phyloP scores from a whole-genome alignment of 2,888 invertebrate genomes.

The Dendrolimus houi region DNA sequence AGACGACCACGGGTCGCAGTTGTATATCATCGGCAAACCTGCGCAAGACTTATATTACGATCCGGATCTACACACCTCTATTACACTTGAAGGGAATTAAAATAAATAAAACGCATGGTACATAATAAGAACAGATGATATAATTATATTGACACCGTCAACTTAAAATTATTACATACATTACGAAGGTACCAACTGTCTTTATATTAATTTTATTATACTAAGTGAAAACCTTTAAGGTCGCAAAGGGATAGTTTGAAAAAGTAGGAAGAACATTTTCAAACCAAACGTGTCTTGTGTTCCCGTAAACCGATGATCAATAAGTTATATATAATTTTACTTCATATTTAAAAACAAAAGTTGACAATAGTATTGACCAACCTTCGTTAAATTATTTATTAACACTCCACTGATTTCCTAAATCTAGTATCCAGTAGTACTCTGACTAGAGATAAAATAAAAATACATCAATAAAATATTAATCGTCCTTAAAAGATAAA shows the following conservation, averaged over 20 bases:
- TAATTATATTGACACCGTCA: conserved; percentile 71
- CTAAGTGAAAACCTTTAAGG: conserved; percentile 29
- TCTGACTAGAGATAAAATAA: conserved; percentile 60
- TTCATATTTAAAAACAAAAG: conserved; percentile 9
- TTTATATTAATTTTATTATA: conserved; percentile 31
- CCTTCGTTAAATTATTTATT: neutral
- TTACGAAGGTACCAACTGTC: conserved; percentile 46
- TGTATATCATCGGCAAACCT: too few relatives aligned
- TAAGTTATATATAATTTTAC: neutral
- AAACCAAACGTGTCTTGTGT: conserved; percentile 18
- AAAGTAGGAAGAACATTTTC: conserved; percentile 14
- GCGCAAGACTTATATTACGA: too few relatives aligned
- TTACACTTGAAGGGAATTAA: too few relatives aligned
- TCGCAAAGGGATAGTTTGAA: conserved; percentile 17
- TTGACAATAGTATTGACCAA: conserved; percentile 1
- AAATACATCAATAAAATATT: conserved; percentile 24
- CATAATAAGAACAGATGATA: conserved; percentile 64
- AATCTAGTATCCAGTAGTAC: conserved; percentile 54
- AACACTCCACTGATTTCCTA: conserved; percentile 12
- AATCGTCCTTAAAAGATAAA: conserved; percentile 15
- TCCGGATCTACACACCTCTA: too few relatives aligned
- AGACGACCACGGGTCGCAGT: too few relatives aligned
- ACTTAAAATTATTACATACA: conserved; percentile 48
- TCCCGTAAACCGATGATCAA: conserved; percentile 25
- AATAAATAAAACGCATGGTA: conserved; percentile 39